Conservation (phyloP, 2,113 vertebrate species). For the Prionailurus bengalensis region DNA sequence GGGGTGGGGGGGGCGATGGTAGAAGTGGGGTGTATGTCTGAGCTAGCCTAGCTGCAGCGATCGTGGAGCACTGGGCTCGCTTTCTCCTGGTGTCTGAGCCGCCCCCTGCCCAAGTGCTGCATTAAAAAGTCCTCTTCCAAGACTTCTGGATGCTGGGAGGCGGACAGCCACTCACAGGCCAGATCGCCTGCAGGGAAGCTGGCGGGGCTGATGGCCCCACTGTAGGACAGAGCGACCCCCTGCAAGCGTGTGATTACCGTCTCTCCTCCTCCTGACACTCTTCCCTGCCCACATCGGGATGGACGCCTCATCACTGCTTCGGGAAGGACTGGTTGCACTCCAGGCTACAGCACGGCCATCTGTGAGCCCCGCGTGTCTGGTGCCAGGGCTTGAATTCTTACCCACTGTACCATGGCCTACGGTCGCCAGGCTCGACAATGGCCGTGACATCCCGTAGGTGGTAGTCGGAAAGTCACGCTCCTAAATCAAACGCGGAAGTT, state of each 20-base stretch:
- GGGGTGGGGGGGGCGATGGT: not conserved
- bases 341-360: not conserved
- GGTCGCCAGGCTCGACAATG: too few relatives aligned
- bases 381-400: not conserved
- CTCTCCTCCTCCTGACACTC: not conserved
- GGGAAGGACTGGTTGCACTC: not conserved
- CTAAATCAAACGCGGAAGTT: not conserved
- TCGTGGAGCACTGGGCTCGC: accelerated
- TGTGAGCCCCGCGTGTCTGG: not conserved
- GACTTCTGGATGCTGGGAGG: not conserved
- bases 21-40: accelerated
- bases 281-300: too few relatives aligned
- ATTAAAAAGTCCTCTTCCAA: not conserved
- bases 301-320: not conserved
- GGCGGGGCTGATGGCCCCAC: not conserved
- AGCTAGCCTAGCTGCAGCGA: accelerated
- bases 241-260: not conserved
- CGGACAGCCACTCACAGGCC: accelerated
- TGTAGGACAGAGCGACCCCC: not conserved
- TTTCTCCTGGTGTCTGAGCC: accelerated
- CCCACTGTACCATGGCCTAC: too few relatives aligned
- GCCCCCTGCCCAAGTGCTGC: accelerated
- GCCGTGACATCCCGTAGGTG: not conserved
- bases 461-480: not conserved
- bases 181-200: not conserved